phyloP scores from a whole-genome alignment of 2,888 invertebrate species.

The Cephus pygmeus region DNA sequence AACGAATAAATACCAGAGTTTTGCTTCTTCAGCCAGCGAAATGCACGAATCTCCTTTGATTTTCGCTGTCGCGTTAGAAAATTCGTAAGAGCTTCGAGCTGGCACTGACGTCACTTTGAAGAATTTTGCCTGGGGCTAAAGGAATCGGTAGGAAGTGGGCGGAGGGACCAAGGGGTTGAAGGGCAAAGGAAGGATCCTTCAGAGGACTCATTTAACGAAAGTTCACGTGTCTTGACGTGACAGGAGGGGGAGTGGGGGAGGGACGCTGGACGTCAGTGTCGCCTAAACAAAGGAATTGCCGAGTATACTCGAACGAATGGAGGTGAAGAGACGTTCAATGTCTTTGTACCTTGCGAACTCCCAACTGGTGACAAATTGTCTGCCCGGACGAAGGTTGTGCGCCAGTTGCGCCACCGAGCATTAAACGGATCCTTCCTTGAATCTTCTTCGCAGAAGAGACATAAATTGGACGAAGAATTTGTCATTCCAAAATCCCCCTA shows the following conservation, averaged over 20 bases:
- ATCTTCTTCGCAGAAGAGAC: not conserved
- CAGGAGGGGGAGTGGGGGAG: not conserved
- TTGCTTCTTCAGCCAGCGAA: not conserved
- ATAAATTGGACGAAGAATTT: not conserved
- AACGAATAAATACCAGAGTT: not conserved
- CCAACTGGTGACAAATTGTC: constrained; percentile 41
- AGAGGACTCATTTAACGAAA: not conserved
- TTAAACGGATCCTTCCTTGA: not conserved
- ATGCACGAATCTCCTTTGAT: not conserved
- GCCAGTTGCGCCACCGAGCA: not conserved
- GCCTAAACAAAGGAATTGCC: constrained; percentile 45
- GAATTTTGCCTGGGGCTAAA: not conserved
- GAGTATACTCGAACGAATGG: constrained; percentile 43
- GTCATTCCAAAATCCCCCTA: not conserved
- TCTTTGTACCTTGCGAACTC: constrained; percentile 22
- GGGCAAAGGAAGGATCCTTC: not conserved
- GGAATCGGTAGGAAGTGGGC: not conserved
- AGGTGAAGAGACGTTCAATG: constrained; percentile 42
- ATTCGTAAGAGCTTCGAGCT: not conserved
- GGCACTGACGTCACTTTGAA: not conserved
- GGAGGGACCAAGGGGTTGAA: no score
- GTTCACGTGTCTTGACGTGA: not conserved
- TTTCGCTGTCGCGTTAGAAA: not conserved
- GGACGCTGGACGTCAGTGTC: constrained; percentile 32
- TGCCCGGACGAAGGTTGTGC: constrained; percentile 13